Conservation (phyloP, 2,797 vertebrate genomes). For the Limosa lapponica region DNA sequence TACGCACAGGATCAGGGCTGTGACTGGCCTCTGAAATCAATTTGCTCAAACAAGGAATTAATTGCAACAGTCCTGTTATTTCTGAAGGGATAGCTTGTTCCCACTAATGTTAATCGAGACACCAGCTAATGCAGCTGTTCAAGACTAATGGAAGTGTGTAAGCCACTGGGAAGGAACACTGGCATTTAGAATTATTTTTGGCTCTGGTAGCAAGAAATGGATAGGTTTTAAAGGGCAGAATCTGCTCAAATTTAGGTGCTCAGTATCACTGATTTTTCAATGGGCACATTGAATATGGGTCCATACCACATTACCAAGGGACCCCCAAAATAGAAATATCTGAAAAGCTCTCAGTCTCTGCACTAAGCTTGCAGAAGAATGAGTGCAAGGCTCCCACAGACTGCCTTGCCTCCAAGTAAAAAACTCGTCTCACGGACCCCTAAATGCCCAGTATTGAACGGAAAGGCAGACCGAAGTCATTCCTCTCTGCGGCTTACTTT, state of each 20-base stretch:
- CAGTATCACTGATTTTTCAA: background rate
- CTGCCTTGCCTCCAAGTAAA: background rate
- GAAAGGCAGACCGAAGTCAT: background rate
- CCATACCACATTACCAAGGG: background rate
- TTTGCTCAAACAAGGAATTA: background rate
- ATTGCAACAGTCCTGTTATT: background rate
- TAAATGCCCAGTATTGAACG: background rate
- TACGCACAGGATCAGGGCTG: background rate
- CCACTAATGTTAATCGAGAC: background rate
- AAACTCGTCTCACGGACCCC: background rate
- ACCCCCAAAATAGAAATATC: background rate
- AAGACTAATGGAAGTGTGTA: background rate
- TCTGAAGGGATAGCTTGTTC: background rate
- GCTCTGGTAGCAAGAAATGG: background rate
- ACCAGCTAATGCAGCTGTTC: conserved; percentile 22
- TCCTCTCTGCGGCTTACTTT: background rate
- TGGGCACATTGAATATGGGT: background rate
- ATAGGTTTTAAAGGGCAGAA: background rate
- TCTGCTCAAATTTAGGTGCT: background rate
- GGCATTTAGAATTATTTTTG: background rate
- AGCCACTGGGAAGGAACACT: background rate
- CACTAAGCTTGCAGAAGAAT: background rate
- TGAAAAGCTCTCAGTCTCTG: background rate
- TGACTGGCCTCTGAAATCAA: background rate
- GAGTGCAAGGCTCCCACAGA: background rate